These are phyloP conservation scores for Epiblema foenella DNA, from an alignment of 2,888 invertebrate species.

Conservation along the genomic window DNA sequence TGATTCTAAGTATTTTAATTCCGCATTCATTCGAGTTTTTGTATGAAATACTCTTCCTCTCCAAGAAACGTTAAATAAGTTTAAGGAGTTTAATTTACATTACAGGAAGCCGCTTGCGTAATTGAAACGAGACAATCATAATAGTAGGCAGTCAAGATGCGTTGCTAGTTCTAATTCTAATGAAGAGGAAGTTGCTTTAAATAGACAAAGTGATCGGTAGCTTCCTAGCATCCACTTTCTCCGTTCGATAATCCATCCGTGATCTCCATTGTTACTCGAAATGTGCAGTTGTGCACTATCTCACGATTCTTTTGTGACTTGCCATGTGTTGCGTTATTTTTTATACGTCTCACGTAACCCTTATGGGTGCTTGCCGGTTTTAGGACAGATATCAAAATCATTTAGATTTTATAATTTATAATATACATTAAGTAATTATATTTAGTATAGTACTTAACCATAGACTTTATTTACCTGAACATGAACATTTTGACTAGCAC, in stretches of 20 bases:
- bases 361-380: conserved; percentile 23
- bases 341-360: conserved; percentile 27
- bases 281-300: conserved; percentile 30
- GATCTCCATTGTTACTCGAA: conserved; percentile 53
- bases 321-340: conserved; percentile 40
- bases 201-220: conserved; percentile 53
- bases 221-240: conserved; percentile 72
- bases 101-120: conserved; percentile 14
- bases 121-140: conserved; percentile 25
- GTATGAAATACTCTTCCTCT: neutral
- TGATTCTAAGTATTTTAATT: neutral
- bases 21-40: neutral
- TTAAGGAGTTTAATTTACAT: neutral
- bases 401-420: too few relatives aligned
- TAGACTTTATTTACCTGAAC: too few relatives aligned
- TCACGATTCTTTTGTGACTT: conserved; percentile 46
- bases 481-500: too few relatives aligned
- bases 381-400: neutral
- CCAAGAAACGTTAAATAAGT: neutral
- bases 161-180: conserved; percentile 33
- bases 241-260: conserved; percentile 60
- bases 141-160: conserved; percentile 28
- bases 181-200: conserved; percentile 32
- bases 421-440: neutral
- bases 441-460: neutral